Percentiles rank a stretch among this genome's conserved stretches.
Evolutionary conservation across 2,797 vertebrate species (phyloP).

Genomic region (Clarias platycephalus): DNA sequence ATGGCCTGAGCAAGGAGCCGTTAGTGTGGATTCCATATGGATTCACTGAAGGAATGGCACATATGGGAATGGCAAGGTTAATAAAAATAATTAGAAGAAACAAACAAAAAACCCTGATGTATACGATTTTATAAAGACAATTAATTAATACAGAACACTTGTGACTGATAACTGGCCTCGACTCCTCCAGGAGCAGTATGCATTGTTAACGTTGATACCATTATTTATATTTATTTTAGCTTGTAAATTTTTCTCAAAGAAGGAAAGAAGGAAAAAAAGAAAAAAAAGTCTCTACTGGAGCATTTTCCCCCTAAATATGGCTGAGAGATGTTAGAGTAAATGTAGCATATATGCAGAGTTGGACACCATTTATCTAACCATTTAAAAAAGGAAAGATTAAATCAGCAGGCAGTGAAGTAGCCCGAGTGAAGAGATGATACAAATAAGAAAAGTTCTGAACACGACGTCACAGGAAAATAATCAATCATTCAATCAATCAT

Average conservation of each 20-base stretch:
- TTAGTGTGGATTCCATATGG: not conserved
- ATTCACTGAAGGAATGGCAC: slow-evolving; percentile 9
- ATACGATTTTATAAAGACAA: not conserved
- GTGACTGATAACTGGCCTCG: not conserved
- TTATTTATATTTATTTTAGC: not conserved
- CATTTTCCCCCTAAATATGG: not conserved
- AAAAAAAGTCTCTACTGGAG: not conserved
- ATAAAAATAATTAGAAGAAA: not conserved
- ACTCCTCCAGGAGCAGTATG: not conserved
- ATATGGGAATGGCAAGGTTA: not conserved
- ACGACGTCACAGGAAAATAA: not conserved
- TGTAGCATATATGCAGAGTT: not conserved
- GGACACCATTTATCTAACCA: not conserved
- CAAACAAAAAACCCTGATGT: not conserved
- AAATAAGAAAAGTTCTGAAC: not conserved
- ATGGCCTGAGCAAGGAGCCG: not conserved
- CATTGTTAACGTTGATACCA: too few relatives aligned
- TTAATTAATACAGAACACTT: not conserved
- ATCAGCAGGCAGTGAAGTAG: not conserved
- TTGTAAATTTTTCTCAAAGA: too few relatives aligned
- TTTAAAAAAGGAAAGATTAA: not conserved
- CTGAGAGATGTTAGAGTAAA: not conserved
- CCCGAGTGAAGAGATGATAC: not conserved
- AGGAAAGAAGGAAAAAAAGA: too few relatives aligned
- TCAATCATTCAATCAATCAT: not conserved